Percentiles rank a stretch among this genome's conserved stretches.
These are phyloP conservation scores for Tylochromis polylepis DNA, from an alignment of 2,113 vertebrate genomes.

Conservation along the genomic window DNA sequence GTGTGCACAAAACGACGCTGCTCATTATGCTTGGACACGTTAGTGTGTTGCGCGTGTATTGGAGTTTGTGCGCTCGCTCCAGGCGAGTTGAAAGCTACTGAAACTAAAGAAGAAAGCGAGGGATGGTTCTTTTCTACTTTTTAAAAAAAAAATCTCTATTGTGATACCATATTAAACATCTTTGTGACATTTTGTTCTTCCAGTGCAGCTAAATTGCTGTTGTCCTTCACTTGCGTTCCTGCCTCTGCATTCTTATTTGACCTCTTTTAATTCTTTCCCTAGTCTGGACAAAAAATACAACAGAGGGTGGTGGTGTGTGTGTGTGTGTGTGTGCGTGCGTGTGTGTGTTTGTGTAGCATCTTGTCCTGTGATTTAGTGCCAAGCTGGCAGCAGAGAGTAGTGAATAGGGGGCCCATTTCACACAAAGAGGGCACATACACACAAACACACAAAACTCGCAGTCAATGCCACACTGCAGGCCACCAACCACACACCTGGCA, in stretches of 20 bases:
- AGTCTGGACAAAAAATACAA: conserved; percentile 49
- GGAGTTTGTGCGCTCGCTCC: neutral
- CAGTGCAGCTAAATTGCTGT: conserved; percentile 11
- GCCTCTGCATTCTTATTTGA: conserved; percentile 49
- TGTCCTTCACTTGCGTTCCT: conserved; percentile 21
- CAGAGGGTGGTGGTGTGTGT: conserved; percentile 37
- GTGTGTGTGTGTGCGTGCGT: neutral
- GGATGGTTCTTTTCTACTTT: neutral
- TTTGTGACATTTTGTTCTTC: neutral
- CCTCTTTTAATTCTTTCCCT: conserved; percentile 48
- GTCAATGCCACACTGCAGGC: conserved; percentile 63
- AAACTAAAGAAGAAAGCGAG: neutral
- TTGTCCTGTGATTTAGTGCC: conserved; percentile 72
- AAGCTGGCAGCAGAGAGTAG: conserved; percentile 64
- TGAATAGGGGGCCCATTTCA: conserved; percentile 72
- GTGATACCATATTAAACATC: neutral
- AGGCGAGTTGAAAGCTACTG: neutral
- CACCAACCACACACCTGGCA: conserved; percentile 72
- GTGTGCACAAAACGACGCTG: neutral
- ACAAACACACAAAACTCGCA: conserved; percentile 22
- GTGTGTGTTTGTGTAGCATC: conserved; percentile 22
- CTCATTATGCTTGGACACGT: conserved; percentile 31
- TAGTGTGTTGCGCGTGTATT: neutral
- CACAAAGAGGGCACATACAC: conserved; percentile 59
- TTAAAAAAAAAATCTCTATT: neutral